Evolutionary conservation across 2,888 invertebrate genomes (phyloP), one percentile per base, ranked within the genome.

Genomic region (Netelia fuscicornis): DNA sequence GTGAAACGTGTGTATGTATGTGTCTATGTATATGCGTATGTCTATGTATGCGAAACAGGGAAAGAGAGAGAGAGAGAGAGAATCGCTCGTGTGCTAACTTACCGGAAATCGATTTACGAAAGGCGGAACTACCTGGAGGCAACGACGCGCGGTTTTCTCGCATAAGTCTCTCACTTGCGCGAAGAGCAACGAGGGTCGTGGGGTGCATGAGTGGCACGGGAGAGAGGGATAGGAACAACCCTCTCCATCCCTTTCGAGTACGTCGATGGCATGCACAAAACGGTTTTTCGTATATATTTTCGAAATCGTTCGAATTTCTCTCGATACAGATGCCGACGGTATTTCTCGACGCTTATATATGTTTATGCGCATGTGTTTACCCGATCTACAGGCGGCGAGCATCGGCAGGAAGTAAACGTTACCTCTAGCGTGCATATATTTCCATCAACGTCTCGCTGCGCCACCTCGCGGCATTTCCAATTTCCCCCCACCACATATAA

Each of bases 71-170:
- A 11, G 37, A 11, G 52, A 30, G 71, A 64, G 37, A 79, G 52
- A 71, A 25, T 25, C 65, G 44, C 37, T 1, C 6, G 72, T 65
- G 72, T 37, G 79, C 78, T 85, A 85, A 85, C 79, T 85, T 82
- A 79, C 75, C 85, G 85, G 85, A 85, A 85, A 85, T 85, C 85
- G 85, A 85, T 85, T 85, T 85, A 79, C 76, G 81, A 75, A 85
- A 82, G 75, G 71, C 79, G 79, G 81, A 85, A 78, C 84, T 84
- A 81, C 81, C 81, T 64, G 67, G 56, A 76, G 82, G 76, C 84
- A 81, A 79, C 84, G 81, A 85, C 72, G 82, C 82, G 82, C 79
- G 72, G 65, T 80, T 80, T 82, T 82, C 82, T 76, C 85, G 75
- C 79, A 79, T 64, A 75, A 75, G 81, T 79, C 79, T 70, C 70